Base-by-base conservation (phyloP, 35 echinoderm and acorn worm species). In the Ophioderma brevispina region DNA sequence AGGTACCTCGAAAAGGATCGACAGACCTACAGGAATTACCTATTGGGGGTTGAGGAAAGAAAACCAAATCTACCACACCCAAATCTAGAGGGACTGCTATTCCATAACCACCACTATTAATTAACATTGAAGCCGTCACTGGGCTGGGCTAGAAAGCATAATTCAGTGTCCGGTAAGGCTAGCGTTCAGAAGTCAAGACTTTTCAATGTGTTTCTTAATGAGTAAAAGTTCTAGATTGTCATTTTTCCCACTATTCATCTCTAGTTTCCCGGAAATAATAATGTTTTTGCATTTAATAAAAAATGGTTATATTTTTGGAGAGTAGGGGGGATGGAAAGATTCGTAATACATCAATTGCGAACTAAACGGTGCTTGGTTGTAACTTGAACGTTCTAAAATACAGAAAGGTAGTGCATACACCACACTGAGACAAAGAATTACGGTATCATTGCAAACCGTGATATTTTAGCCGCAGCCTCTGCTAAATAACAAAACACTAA, bases 41-140 rank as follows among this genome's bases (percentile, higher is more conserved):
- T 36, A 79, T 52, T 46, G 76, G 56, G 87, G 78, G 0, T 77
- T 43, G 37, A 39, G n/a, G n/a, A n/a, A n/a, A n/a, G n/a, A n/a
- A n/a, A n/a, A 0, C 5, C 64, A 87, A n/a, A 38, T 40, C 64
- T 38, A 64, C 35, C n/a, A 23, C 77, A 77, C 32, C 28, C 13
- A 1, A 19, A 82, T 32, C 36, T 90, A 31, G 42, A 56, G 19
- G 88, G 79, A 13, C 18, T 36, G 38, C 31, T 81, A 31, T 30
- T 55, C 17, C 50, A 82, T 64, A 59, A 80, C 38, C 40, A 39
- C 33, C n/a, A n/a, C 30, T 90, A 90, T 55, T 90, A 90, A 6
- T 79, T 90, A 28, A 82, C 79, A 14, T 41, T 90, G 36, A 90
- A 84, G 55, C 39, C 46, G 55, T 41, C 75, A 90, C 76, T 78